Conservation (phyloP, 2,888 invertebrate genomes). For the Andricus quercusramuli region DNA sequence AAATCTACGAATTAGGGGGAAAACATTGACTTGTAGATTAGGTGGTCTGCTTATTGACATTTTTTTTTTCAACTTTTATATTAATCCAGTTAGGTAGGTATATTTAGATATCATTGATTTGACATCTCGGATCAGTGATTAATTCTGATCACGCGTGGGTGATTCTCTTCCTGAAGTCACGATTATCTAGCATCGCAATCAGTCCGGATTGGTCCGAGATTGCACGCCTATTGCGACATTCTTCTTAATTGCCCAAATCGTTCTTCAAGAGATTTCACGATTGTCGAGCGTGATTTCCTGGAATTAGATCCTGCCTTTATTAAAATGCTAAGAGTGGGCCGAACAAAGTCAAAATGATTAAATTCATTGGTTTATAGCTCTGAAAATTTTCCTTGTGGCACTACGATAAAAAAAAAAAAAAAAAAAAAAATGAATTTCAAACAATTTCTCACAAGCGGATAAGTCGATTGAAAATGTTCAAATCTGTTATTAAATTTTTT, state of each 20-base stretch:
- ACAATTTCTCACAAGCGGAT: no score
- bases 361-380: no score
- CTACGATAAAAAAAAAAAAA: no score
- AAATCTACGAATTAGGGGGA: background rate
- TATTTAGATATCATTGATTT: background rate
- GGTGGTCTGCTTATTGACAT: background rate
- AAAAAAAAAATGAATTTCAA: no score
- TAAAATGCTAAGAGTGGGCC: background rate
- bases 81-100: background rate
- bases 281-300: background rate
- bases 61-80: background rate
- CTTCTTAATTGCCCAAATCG: background rate
- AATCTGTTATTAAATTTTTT: no score
- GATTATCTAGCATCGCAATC: background rate
- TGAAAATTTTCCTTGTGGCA: no score
- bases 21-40: background rate
- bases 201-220: background rate
- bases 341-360: no score
- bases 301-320: background rate
- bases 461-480: no score
- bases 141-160: background rate
- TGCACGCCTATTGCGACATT: background rate
- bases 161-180: background rate
- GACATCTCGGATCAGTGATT: background rate
- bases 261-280: conserved; percentile 1